These are phyloP conservation scores for Aphelenchoides fujianensis DNA, from an alignment of 1,140 invertebrate species.

Conservation along the genomic window DNA sequence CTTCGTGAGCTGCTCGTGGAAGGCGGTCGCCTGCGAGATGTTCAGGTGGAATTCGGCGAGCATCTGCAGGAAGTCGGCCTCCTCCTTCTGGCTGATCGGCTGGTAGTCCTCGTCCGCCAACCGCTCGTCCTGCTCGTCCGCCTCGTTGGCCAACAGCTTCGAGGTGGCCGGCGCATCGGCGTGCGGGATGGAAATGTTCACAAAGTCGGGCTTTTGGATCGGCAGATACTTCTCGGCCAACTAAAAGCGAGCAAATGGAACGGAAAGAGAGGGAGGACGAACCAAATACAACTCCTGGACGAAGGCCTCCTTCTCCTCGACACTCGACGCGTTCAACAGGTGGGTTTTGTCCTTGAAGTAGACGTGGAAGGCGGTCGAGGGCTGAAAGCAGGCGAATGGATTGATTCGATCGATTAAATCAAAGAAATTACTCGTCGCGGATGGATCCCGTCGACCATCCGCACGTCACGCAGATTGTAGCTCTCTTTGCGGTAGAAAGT, in stretches of 20 bases:
- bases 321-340: conserved; percentile 76
- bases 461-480: conserved; percentile 38
- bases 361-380: conserved; percentile 79
- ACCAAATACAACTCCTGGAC: conserved; percentile 67
- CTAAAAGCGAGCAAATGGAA: conserved; percentile 54
- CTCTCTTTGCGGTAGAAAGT: conserved; percentile 41
- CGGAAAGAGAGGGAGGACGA: conserved; percentile 15
- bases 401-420: too few species aligned
- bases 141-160: not conserved
- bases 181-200: conserved; percentile 70
- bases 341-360: conserved; percentile 78
- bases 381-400: conserved; percentile 63
- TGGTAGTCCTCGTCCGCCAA: conserved; percentile 67
- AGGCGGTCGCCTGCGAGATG: conserved; percentile 79
- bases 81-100: conserved; percentile 78
- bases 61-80: conserved; percentile 73
- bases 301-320: conserved; percentile 73
- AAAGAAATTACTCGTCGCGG: conserved; percentile 32
- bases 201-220: conserved; percentile 74
- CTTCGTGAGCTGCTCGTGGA: conserved; percentile 77
- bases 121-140: not conserved
- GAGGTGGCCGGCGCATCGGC: conserved; percentile 11
- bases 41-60: conserved; percentile 75
- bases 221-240: conserved; percentile 70
- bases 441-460: conserved; percentile 47